Evolutionary conservation across 2,888 invertebrate genomes (phyloP).

Genomic region (Xestia sexstrigata): DNA sequence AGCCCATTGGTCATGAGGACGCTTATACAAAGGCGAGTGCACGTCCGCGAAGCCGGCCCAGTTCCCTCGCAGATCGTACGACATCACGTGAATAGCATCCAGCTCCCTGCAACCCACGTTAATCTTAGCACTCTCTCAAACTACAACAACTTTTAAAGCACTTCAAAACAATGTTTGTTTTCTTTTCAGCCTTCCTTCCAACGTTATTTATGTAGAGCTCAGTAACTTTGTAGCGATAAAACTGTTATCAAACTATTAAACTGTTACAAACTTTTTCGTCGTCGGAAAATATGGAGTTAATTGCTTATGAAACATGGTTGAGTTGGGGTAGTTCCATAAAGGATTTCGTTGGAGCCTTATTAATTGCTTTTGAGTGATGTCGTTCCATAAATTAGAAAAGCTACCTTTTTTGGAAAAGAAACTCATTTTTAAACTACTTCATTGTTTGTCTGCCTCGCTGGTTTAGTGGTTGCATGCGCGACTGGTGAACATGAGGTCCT

Average conservation of each 20-base stretch:
- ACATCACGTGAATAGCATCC: slow-evolving; percentile 96
- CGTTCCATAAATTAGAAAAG: neutral
- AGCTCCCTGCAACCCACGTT: slow-evolving; percentile 89
- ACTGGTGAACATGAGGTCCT: too few species aligned
- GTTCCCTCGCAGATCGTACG: slow-evolving; percentile 96
- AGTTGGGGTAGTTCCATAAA: slow-evolving; percentile 12
- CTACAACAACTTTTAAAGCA: slow-evolving; percentile 42
- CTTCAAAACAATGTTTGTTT: slow-evolving; percentile 56
- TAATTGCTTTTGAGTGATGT: neutral
- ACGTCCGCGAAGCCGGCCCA: slow-evolving; percentile 98
- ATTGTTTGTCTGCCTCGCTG: too few species aligned
- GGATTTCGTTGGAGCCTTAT: slow-evolving; percentile 12
- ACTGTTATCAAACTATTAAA: slow-evolving; percentile 58
- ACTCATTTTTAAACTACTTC: neutral
- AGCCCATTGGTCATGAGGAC: slow-evolving; percentile 97
- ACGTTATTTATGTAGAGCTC: slow-evolving; percentile 58
- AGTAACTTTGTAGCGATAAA: slow-evolving; percentile 55
- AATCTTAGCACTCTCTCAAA: slow-evolving; percentile 39
- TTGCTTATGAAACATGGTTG: slow-evolving; percentile 17
- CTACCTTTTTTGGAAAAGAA: neutral
- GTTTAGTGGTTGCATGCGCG: too few species aligned
- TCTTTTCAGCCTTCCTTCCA: slow-evolving; percentile 41
- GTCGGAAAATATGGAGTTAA: slow-evolving; percentile 37
- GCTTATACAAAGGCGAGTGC: slow-evolving; percentile 96
- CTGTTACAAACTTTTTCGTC: slow-evolving; percentile 39